These are phyloP conservation scores for Myotis pilosus DNA, from an alignment of 2,797 vertebrate species.

Conservation along the genomic window DNA sequence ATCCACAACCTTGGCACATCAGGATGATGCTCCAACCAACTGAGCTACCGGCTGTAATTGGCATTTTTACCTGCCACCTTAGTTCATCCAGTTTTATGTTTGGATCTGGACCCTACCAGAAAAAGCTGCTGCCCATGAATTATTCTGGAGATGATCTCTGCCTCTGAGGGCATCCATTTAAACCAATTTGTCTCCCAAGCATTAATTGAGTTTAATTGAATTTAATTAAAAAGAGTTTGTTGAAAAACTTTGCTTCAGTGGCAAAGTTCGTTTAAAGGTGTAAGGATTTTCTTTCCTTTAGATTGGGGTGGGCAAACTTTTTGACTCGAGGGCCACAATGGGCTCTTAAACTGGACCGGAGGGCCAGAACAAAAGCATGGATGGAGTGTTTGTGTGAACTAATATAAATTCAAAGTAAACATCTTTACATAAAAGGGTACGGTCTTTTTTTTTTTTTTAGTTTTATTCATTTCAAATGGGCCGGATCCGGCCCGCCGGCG, in stretches of 20 bases:
- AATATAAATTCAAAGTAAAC: too few relatives aligned
- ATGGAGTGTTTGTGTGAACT: too few relatives aligned
- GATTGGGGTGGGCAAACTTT: not conserved
- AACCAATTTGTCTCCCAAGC: not conserved
- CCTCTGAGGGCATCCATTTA: not conserved
- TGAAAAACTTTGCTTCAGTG: slow-evolving; percentile 3
- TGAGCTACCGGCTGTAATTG: not conserved
- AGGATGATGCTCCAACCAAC: not conserved
- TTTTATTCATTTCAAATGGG: too few relatives aligned
- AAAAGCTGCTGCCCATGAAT: slow-evolving; percentile 20
- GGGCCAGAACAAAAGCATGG: too few relatives aligned
- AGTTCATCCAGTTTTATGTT: not conserved
- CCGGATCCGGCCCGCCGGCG: too few relatives aligned
- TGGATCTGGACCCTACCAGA: not conserved
- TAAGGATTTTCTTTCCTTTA: slow-evolving; percentile 6
- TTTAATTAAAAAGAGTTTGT: slow-evolving; percentile 28
- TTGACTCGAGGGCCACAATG: too few relatives aligned
- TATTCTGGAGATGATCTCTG: not conserved
- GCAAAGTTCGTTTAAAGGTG: slow-evolving; percentile 37
- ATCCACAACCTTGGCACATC: not conserved
- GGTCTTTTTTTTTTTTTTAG: too few relatives aligned
- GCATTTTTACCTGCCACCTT: not conserved
- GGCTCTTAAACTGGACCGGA: too few relatives aligned
- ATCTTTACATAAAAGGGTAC: too few relatives aligned
- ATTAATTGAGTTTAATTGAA: slow-evolving; percentile 13